Conservation (phyloP, 2,888 invertebrate species). For the Ischnura elegans region DNA sequence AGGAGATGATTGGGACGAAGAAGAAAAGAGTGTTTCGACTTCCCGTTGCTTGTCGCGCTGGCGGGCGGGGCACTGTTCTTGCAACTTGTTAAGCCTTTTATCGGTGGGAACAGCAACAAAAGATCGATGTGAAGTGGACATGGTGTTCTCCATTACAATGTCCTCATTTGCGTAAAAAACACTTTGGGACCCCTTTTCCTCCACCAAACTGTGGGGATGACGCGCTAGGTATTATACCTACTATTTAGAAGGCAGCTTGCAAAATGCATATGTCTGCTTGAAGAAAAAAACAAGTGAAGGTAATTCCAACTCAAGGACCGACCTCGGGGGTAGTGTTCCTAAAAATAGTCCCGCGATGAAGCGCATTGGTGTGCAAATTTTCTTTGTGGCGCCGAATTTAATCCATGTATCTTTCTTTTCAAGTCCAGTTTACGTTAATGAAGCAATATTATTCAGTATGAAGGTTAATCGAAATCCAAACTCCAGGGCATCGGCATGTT, state of each 20-base stretch:
- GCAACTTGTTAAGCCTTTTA: constrained; percentile 20
- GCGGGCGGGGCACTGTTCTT: background rate
- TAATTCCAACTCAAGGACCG: background rate
- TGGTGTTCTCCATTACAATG: background rate
- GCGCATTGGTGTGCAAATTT: too few species aligned
- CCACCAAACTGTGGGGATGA: background rate
- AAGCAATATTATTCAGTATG: too few species aligned
- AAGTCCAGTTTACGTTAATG: too few species aligned
- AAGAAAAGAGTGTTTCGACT: too few species aligned
- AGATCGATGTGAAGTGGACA: background rate
- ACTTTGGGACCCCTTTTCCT: background rate
- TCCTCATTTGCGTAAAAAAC: background rate
- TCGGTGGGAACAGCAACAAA: background rate
- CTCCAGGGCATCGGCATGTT: too few species aligned
- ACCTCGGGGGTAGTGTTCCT: background rate
- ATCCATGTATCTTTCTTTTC: too few species aligned
- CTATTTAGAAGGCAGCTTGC: background rate
- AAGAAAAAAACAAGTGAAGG: background rate
- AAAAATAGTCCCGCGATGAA: background rate
- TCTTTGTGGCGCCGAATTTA: too few species aligned
- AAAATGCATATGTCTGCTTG: background rate
- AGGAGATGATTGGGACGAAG: background rate
- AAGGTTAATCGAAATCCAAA: too few species aligned
- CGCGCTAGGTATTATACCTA: background rate
- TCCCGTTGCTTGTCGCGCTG: background rate